phyloP scores from a whole-genome alignment of 2,888 invertebrate species.

The Microplitis deprimator region DNA sequence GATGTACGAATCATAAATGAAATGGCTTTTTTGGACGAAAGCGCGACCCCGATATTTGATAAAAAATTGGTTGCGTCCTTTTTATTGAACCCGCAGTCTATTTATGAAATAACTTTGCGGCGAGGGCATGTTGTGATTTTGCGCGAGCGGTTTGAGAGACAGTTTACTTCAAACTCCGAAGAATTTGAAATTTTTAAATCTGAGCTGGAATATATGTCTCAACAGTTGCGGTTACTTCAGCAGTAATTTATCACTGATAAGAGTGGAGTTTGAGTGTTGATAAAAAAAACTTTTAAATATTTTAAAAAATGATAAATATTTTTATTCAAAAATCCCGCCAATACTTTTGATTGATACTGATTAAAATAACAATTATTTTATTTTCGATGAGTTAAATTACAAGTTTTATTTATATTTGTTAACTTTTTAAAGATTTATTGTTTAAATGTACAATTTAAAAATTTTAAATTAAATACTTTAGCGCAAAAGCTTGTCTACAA shows the following conservation, averaged over 20 bases:
- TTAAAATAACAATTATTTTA: too few relatives aligned
- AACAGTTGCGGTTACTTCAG: background rate
- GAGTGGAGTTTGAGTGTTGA: background rate
- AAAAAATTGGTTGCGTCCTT: background rate
- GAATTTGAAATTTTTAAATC: slow-evolving; percentile 1
- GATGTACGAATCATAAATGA: slow-evolving; percentile 1
- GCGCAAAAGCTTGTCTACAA: too few relatives aligned
- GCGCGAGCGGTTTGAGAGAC: slow-evolving; percentile 7
- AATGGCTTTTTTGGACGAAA: slow-evolving; percentile 8
- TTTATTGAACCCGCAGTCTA: background rate
- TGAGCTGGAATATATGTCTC: slow-evolving; percentile 1
- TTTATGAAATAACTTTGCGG: slow-evolving; percentile 10
- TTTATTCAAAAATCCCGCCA: too few relatives aligned
- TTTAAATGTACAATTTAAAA: too few relatives aligned
- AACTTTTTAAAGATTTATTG: too few relatives aligned
- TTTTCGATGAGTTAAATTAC: too few relatives aligned
- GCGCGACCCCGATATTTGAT: background rate
- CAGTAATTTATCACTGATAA: background rate
- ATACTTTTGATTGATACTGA: too few relatives aligned
- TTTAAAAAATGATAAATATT: background rate
- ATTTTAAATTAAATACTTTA: too few relatives aligned
- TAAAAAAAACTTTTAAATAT: background rate
- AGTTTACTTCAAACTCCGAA: background rate
- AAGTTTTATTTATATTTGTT: too few relatives aligned
- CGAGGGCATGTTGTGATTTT: background rate